These are phyloP conservation scores for Nyctibius bracteatus DNA, from an alignment of 2,113 vertebrate genomes.

Conservation along the genomic window DNA sequence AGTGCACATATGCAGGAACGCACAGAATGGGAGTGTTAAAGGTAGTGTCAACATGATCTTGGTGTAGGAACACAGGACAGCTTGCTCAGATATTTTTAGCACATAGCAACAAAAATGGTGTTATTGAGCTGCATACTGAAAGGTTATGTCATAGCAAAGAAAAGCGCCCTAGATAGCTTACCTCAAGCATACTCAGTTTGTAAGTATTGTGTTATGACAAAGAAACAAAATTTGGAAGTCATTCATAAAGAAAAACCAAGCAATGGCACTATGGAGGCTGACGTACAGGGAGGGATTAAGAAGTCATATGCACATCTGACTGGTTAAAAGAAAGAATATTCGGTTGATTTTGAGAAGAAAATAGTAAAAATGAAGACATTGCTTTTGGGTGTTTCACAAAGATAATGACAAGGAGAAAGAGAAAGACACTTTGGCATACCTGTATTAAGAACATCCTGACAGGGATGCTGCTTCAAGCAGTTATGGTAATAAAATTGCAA, in stretches of 20 bases:
- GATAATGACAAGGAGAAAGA: background rate
- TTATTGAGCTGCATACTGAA: background rate
- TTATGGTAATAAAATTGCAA: background rate
- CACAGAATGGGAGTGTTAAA: background rate
- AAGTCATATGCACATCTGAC: background rate
- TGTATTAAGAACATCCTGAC: background rate
- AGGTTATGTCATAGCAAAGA: background rate
- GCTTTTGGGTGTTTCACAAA: background rate
- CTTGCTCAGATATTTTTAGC: background rate
- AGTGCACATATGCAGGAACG: background rate
- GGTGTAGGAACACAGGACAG: background rate
- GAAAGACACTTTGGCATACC: background rate
- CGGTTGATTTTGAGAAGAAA: background rate
- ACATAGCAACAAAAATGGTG: background rate
- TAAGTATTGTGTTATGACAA: background rate
- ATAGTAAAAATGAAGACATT: background rate
- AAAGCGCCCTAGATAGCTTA: background rate
- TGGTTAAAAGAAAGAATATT: background rate
- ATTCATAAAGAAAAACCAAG: background rate
- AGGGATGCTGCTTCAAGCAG: background rate
- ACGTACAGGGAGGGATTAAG: background rate
- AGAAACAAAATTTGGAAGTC: background rate
- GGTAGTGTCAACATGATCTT: accelerated
- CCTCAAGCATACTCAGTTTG: background rate
- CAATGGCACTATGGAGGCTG: background rate